Percentiles rank a stretch among this genome's conserved stretches.
Conservation (phyloP, 2,113 vertebrate genomes). For the Rana temporaria region DNA sequence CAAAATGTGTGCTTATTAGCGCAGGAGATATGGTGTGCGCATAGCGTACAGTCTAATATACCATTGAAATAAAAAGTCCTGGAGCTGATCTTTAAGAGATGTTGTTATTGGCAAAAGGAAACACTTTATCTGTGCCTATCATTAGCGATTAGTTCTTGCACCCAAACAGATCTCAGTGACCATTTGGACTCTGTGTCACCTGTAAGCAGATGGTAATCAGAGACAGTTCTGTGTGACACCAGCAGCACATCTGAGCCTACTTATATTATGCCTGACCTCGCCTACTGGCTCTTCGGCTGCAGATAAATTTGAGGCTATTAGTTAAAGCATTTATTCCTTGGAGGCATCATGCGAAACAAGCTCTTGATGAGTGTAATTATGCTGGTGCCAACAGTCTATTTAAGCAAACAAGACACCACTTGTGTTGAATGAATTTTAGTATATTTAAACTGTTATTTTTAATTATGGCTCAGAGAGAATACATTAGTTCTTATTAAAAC, state of each 20-base stretch:
- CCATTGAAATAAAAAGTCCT: no score
- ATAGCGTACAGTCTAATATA: no score
- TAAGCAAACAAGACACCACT: conserved; percentile 37
- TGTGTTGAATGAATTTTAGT: conserved; percentile 33
- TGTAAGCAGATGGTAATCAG: not conserved
- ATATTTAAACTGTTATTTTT: conserved; percentile 33
- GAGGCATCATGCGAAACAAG: conserved; percentile 18
- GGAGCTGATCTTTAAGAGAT: no score
- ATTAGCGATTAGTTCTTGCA: no score
- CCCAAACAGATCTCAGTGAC: no score
- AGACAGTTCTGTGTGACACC: not conserved
- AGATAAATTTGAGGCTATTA: conserved; percentile 3
- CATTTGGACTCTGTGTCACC: not conserved
- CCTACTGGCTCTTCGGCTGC: not conserved
- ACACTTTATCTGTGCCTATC: no score
- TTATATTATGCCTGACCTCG: not conserved
- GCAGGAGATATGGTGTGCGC: no score
- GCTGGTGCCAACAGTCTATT: conserved; percentile 35
- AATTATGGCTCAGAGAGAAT: conserved; percentile 32
- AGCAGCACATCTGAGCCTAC: not conserved
- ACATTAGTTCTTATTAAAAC: conserved; percentile 39
- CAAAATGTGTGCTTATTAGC: no score
- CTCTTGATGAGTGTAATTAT: conserved; percentile 49
- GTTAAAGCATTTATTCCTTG: conserved; percentile 26
- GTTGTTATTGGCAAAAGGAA: no score